Percentiles rank a stretch among this genome's conserved stretches.
Evolutionary conservation across 2,797 vertebrate genomes (phyloP).

Genomic region (Anabacerthia variegaticeps): DNA sequence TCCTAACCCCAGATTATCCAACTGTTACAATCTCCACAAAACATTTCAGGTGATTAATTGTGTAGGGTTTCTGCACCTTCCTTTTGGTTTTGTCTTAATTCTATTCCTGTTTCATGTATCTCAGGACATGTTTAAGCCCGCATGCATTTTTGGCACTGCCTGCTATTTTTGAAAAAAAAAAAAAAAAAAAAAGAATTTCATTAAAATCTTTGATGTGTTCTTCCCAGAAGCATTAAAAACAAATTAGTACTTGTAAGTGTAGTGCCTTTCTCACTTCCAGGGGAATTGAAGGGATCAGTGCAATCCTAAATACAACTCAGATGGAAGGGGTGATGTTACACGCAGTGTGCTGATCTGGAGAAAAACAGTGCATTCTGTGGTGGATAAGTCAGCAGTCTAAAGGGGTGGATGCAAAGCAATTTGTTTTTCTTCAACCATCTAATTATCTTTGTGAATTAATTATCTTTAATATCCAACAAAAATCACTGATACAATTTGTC

Average conservation of each 20-base stretch:
- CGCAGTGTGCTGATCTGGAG: not conserved
- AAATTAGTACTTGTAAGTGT: not conserved
- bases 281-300: not conserved
- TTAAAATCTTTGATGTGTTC: not conserved
- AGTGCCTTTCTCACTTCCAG: not conserved
- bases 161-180: not conserved
- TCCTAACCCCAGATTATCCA: not conserved
- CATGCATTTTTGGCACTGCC: not conserved
- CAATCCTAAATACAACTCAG: not conserved
- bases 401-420: not conserved
- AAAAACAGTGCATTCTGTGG: not conserved
- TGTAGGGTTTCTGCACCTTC: not conserved
- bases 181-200: not conserved
- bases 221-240: not conserved
- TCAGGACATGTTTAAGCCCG: not conserved
- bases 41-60: not conserved
- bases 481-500: not conserved
- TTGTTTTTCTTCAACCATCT: not conserved
- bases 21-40: not conserved
- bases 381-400: not conserved
- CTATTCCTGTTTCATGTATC: not conserved
- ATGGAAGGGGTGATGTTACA: not conserved
- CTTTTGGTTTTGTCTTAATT: not conserved
- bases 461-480: not conserved
- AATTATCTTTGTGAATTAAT: not conserved